Percentiles rank a stretch among this genome's conserved stretches.
These are phyloP conservation scores for Grapholita molesta DNA, from an alignment of 1,140 invertebrate species.

Conservation along the genomic window DNA sequence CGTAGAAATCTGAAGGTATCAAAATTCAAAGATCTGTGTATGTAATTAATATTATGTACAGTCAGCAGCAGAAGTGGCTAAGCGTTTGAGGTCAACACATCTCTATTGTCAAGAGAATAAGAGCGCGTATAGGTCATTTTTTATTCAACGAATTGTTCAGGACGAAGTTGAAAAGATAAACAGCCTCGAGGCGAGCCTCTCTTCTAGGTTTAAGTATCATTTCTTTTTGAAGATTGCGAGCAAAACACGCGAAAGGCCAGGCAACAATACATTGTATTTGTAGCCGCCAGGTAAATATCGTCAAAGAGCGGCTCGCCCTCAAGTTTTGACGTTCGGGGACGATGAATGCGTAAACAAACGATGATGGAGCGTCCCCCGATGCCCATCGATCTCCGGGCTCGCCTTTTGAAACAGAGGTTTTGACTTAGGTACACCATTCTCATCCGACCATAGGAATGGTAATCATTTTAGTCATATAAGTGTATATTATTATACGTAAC, in stretches of 20 bases:
- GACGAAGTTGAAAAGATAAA: no score
- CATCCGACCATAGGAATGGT: neutral
- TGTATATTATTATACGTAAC: no score
- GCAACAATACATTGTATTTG: neutral
- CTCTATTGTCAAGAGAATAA: no score
- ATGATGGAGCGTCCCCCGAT: constrained; percentile 33
- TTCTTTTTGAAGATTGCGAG: neutral
- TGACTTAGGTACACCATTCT: neutral
- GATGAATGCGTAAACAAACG: constrained; percentile 38
- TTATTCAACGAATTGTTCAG: no score
- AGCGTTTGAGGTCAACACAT: no score
- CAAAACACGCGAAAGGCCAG: neutral
- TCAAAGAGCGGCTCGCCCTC: constrained; percentile 23
- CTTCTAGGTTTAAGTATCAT: neutral
- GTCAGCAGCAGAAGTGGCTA: no score
- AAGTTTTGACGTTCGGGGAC: constrained; percentile 33
- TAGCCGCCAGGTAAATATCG: constrained; percentile 6
- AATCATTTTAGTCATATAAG: neutral
- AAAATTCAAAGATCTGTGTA: no score
- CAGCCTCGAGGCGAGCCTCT: no score
- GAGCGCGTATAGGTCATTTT: no score
- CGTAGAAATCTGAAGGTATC: no score
- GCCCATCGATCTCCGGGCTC: constrained; percentile 8
- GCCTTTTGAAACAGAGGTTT: constrained; percentile 14
- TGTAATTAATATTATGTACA: no score